phyloP scores from a whole-genome alignment of 2,888 invertebrate genomes.

The Cephonodes hylas region DNA sequence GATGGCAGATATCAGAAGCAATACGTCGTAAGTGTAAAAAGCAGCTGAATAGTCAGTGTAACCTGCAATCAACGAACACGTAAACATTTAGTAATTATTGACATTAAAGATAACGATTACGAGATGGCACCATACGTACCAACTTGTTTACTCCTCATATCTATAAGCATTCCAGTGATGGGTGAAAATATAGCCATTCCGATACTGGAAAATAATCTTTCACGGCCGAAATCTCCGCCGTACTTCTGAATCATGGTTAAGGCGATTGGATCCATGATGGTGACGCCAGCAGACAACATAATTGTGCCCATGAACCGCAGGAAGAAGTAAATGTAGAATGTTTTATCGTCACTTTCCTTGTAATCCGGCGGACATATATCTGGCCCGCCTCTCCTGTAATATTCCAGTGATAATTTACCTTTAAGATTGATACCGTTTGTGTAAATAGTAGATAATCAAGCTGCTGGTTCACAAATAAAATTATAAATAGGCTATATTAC shows the following conservation, averaged over 20 bases:
- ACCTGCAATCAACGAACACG: conserved; percentile 77
- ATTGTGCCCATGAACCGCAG: conserved; percentile 90
- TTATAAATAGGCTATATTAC: conserved; percentile 25
- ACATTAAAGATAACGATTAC: conserved; percentile 68
- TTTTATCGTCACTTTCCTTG: conserved; percentile 87
- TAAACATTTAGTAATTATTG: conserved; percentile 63
- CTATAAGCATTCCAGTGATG: conserved; percentile 89
- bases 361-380: conserved; percentile 90
- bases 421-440: conserved; percentile 42
- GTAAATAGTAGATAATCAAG: conserved; percentile 46
- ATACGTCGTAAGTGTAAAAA: conserved; percentile 90
- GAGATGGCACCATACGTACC: conserved; percentile 64
- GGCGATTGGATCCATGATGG: conserved; percentile 94
- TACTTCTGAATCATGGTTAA: conserved; percentile 92
- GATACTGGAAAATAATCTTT: conserved; percentile 89
- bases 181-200: conserved; percentile 92
- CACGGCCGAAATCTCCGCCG: conserved; percentile 90
- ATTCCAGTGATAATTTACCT: conserved; percentile 54
- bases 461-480: conserved; percentile 41
- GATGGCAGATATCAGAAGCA: conserved; percentile 86
- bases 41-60: conserved; percentile 93
- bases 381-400: conserved; percentile 85
- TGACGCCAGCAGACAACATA: conserved; percentile 91
- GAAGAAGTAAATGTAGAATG: conserved; percentile 92
- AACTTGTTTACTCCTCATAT: conserved; percentile 83